A percentile compares a stretch with the other conserved stretches of the same genome.
These are phyloP conservation scores for Elysia crispata DNA, from an alignment of 2,888 invertebrate genomes.

Conservation along the genomic window DNA sequence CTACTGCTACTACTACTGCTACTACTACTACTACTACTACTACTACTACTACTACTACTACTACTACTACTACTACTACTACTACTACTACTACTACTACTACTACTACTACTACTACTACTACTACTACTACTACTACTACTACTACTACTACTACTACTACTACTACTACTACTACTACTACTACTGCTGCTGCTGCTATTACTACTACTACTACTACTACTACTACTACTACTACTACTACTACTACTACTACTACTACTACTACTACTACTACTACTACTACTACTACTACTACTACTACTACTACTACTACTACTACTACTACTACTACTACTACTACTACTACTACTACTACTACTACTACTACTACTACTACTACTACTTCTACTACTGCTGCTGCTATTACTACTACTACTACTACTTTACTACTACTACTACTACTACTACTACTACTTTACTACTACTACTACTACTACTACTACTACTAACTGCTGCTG, in stretches of 20 bases:
- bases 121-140: constrained; percentile 11
- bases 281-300: constrained; percentile 24
- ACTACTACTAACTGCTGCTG: too few relatives aligned
- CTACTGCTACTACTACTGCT: neutral
- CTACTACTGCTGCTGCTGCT: neutral
- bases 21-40: neutral
- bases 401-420: constrained; percentile 51
- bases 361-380: constrained; percentile 48
- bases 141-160: neutral
- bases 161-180: neutral
- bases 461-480: too few relatives aligned
- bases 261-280: constrained; percentile 26
- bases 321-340: constrained; percentile 20
- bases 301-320: constrained; percentile 23
- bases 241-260: constrained; percentile 25
- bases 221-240: neutral
- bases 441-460: constrained; percentile 62
- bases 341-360: constrained; percentile 41
- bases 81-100: constrained; percentile 5
- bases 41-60: neutral
- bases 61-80: constrained; percentile 24
- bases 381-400: constrained; percentile 48
- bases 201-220: neutral
- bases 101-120: constrained; percentile 9
- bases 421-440: constrained; percentile 71